A percentile compares a stretch with the other conserved stretches of the same genome.
phyloP scores from a whole-genome alignment of 1,140 invertebrate genomes.

The Odontomachus brunneus region DNA sequence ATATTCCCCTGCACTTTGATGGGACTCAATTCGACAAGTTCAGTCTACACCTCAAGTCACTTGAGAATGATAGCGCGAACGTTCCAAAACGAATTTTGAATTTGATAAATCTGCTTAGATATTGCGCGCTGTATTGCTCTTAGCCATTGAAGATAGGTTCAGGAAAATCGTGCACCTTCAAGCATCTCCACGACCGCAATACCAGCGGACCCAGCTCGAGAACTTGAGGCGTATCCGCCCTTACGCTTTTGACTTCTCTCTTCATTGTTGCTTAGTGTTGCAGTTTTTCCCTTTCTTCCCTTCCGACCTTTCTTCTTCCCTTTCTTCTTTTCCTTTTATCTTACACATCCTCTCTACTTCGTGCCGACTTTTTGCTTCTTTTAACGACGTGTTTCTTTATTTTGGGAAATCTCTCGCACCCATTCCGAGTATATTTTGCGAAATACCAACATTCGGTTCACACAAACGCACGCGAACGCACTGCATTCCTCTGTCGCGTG shows the following conservation, averaged over 20 bases:
- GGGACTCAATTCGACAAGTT: neutral
- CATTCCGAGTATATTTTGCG: constrained; percentile 14
- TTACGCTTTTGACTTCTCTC: neutral
- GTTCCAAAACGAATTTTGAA: constrained; percentile 14
- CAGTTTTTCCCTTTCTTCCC: neutral
- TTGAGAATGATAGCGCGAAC: neutral
- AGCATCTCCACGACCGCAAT: constrained; percentile 72
- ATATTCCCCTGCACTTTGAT: neutral
- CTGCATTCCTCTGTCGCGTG: constrained; percentile 13
- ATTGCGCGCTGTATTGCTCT: constrained; percentile 63
- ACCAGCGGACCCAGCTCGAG: constrained; percentile 60
- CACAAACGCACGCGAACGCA: neutral
- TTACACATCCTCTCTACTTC: neutral
- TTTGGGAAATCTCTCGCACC: constrained; percentile 11
- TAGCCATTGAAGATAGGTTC: constrained; percentile 62
- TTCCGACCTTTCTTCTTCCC: too few species aligned
- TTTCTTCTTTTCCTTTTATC: neutral
- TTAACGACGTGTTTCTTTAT: constrained; percentile 32
- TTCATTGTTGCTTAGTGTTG: constrained; percentile 22
- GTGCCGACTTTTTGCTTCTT: constrained; percentile 2
- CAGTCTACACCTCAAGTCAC: neutral
- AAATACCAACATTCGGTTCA: constrained; percentile 17
- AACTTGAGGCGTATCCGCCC: constrained; percentile 3
- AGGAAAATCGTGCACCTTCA: constrained; percentile 67
- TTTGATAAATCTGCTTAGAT: constrained; percentile 54